Evolutionary conservation across 2,888 invertebrate genomes (phyloP).

Genomic region (Chymomyza amoena): DNA sequence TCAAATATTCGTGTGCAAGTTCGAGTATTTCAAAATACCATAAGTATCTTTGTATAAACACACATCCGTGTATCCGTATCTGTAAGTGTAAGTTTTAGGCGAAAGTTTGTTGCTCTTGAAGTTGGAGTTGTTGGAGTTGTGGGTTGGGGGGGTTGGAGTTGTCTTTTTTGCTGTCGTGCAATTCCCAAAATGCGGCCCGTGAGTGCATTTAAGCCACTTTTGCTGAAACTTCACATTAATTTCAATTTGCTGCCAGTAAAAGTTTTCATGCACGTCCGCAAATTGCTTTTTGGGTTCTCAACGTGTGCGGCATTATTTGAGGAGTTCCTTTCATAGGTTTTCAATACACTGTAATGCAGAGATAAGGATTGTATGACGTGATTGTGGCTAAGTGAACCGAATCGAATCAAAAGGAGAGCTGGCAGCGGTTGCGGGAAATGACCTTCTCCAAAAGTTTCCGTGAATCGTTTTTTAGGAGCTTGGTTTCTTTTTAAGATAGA

Average conservation of each 20-base stretch:
- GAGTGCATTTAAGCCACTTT: conserved; percentile 75
- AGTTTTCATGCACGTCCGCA: conserved; percentile 74
- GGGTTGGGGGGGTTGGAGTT: background rate
- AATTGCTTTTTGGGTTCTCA: conserved; percentile 65
- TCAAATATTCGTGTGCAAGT: conserved; percentile 30
- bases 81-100: background rate
- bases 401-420: background rate
- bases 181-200: conserved; percentile 75
- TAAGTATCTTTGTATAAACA: conserved; percentile 47
- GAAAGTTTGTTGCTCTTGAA: background rate
- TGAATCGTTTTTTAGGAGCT: too few relatives aligned
- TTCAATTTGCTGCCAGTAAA: conserved; percentile 74
- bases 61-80: background rate
- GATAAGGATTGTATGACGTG: background rate
- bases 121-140: background rate
- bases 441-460: too few relatives aligned
- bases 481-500: too few relatives aligned
- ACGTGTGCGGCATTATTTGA: background rate
- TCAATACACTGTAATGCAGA: background rate
- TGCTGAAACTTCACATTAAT: conserved; percentile 74
- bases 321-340: background rate
- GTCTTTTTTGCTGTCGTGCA: conserved; percentile 38
- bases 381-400: background rate
- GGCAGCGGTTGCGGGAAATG: too few relatives aligned
- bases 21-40: conserved; percentile 63